Conservation (phyloP, 1,140 invertebrate species). For the Cherax destructor region DNA sequence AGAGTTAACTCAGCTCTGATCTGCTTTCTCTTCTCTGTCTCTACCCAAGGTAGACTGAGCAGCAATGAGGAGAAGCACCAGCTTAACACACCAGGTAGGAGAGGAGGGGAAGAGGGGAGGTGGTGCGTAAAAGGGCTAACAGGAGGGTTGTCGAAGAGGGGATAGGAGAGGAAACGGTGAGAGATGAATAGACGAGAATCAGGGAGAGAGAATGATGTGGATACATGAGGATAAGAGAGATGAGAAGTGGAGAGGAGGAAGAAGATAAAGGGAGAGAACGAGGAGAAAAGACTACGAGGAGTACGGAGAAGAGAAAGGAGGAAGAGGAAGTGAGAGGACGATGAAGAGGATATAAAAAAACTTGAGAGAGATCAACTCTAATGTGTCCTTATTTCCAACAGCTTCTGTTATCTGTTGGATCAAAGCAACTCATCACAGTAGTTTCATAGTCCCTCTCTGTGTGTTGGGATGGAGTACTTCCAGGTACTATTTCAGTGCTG, state of each 20-base stretch:
- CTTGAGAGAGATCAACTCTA: background rate
- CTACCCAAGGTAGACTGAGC: too few species aligned
- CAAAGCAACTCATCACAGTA: too few species aligned
- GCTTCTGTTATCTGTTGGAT: too few species aligned
- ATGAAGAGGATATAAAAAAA: background rate
- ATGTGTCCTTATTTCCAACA: too few species aligned
- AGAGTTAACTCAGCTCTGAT: too few species aligned
- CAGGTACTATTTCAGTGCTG: too few species aligned
- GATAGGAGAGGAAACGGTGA: background rate
- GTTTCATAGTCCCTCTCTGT: too few species aligned
- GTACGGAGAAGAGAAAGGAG: background rate
- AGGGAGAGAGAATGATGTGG: background rate
- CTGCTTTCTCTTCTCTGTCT: too few species aligned
- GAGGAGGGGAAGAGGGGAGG: background rate
- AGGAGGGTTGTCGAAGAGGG: background rate
- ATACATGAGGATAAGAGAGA: slow-evolving; percentile 1
- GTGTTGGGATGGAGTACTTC: too few species aligned
- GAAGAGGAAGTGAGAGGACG: background rate
- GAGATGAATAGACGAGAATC: background rate
- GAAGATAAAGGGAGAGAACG: background rate
- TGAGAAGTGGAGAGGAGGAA: background rate
- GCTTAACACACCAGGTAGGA: background rate
- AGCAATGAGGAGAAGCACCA: background rate
- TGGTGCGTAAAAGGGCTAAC: background rate
- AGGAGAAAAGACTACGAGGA: background rate